phyloP scores from a whole-genome alignment of 2,888 invertebrate genomes.

The Meghimatium bilineatum region DNA sequence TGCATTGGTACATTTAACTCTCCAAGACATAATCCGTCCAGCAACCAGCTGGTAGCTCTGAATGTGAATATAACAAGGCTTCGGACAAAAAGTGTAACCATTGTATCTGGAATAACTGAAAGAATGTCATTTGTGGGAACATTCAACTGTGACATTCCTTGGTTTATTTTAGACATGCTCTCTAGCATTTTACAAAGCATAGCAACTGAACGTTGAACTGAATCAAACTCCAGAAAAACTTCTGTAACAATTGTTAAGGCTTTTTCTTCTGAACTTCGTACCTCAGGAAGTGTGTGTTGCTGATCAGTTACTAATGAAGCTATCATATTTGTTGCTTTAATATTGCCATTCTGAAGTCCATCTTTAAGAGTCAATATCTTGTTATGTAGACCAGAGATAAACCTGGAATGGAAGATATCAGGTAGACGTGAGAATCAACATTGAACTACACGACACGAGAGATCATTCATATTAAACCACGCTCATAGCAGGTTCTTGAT shows the following conservation, averaged over 20 bases:
- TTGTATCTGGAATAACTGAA: neutral
- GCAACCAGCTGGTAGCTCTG: neutral
- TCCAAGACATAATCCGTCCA: neutral
- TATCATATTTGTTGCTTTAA: neutral
- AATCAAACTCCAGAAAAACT: neutral
- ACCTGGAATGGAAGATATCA: neutral
- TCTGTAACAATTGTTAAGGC: neutral
- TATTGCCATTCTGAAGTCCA: neutral
- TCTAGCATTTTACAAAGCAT: neutral
- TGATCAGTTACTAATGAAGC: neutral
- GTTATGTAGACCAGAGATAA: neutral
- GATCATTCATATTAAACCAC: too few relatives aligned
- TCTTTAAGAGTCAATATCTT: neutral
- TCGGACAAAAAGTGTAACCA: neutral
- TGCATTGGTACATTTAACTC: neutral
- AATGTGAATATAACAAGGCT: neutral
- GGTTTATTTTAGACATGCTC: neutral
- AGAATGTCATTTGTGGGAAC: neutral
- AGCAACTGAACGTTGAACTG: neutral
- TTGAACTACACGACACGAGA: too few relatives aligned
- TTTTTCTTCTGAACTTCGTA: neutral
- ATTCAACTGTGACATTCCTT: neutral
- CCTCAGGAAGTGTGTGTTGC: neutral
- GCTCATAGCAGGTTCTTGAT: too few relatives aligned
- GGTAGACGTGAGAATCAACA: too few relatives aligned